Evolutionary conservation across 2,888 invertebrate genomes (phyloP).

Genomic region (Eurytoma adleriae): DNA sequence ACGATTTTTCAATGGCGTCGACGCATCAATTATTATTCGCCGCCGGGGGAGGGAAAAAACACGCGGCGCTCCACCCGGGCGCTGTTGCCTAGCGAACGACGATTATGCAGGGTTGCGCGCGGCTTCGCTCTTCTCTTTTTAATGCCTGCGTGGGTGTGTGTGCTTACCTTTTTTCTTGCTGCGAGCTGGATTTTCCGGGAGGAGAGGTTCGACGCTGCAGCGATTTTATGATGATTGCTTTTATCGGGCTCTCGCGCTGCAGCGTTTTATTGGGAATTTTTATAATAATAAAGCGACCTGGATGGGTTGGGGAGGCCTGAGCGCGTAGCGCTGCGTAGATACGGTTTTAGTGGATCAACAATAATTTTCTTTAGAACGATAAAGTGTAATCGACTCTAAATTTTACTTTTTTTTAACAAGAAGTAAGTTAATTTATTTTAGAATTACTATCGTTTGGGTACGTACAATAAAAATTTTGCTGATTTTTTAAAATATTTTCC

Average conservation of each 20-base stretch:
- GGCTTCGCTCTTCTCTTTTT: not conserved
- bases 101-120: not conserved
- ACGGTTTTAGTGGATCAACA: not conserved
- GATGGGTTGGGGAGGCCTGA: not conserved
- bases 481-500: too few relatives aligned
- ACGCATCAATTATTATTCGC: too few relatives aligned
- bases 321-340: not conserved
- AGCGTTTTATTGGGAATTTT: conserved; percentile 31
- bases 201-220: not conserved
- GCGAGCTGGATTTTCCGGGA: not conserved
- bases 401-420: too few relatives aligned
- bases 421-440: too few relatives aligned
- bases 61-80: conserved; percentile 20
- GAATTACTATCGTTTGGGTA: too few relatives aligned
- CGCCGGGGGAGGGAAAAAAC: not conserved
- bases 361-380: not conserved
- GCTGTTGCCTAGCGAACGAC: not conserved
- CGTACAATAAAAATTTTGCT: too few relatives aligned
- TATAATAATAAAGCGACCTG: not conserved
- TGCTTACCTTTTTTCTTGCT: not conserved
- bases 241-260: conserved; percentile 15
- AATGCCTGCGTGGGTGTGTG: not conserved
- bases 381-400: not conserved
- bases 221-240: conserved; percentile 39
- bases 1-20: not conserved